Conservation (phyloP, 2,888 invertebrate genomes). For the Xylocampa areola region DNA sequence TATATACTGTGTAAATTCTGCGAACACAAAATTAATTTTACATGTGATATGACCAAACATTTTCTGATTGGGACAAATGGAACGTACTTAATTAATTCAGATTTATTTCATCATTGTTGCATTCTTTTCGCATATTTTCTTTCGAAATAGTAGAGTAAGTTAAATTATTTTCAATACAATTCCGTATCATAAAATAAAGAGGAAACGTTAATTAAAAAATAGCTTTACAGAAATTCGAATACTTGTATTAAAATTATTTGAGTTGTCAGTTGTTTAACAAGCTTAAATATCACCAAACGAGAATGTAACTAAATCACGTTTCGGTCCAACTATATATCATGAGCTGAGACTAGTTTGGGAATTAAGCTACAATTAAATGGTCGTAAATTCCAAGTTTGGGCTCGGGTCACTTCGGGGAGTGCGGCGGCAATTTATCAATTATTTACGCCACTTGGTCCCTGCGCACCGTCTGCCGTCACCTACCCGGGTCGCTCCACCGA, state of each 20-base stretch:
- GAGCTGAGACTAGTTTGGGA: constrained; percentile 83
- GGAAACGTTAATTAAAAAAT: too few relatives aligned
- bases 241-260: too few relatives aligned
- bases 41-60: neutral
- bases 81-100: constrained; percentile 4
- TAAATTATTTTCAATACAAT: too few relatives aligned
- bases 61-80: neutral
- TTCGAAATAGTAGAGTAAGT: neutral
- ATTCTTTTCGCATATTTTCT: neutral
- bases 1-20: constrained; percentile 5
- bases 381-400: constrained; percentile 87
- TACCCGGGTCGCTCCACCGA: constrained; percentile 63
- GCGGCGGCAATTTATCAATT: constrained; percentile 89
- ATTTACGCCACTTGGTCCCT: constrained; percentile 87
- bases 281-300: constrained; percentile 31
- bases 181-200: too few relatives aligned
- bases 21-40: constrained; percentile 4
- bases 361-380: constrained; percentile 89
- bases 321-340: constrained; percentile 79
- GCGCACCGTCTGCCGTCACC: constrained; percentile 76
- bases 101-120: constrained; percentile 6
- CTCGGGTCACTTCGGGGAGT: constrained; percentile 83
- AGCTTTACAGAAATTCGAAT: too few relatives aligned
- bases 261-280: neutral
- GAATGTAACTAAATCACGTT: constrained; percentile 51